phyloP scores from a whole-genome alignment of 2,113 vertebrate genomes.

The Oreochromis spilurus region DNA sequence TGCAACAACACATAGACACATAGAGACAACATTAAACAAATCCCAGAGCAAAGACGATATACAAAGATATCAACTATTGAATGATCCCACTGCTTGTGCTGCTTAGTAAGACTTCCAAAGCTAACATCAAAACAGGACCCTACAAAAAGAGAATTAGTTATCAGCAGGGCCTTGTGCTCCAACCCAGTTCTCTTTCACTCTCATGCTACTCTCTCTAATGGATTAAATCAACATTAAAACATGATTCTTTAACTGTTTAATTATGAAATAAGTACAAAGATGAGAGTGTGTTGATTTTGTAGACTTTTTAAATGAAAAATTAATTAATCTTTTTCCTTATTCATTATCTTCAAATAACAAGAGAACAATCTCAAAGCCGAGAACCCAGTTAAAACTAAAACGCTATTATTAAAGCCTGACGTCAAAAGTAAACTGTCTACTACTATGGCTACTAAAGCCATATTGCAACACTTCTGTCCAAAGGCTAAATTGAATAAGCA shows the following conservation, averaged over 20 bases:
- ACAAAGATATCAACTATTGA: conserved; percentile 17
- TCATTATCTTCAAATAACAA: not conserved
- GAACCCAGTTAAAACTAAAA: not conserved
- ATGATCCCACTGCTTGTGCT: not conserved
- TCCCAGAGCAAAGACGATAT: not conserved
- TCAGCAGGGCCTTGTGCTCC: not conserved
- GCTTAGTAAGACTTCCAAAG: not conserved
- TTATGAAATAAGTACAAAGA: not conserved
- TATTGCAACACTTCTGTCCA: not conserved
- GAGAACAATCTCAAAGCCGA: not conserved
- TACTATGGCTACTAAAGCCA: not conserved
- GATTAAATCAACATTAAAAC: conserved; percentile 21
- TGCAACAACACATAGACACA: not conserved
- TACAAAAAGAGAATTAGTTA: conserved; percentile 4
- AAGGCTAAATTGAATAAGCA: conserved; percentile 7
- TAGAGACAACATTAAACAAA: not conserved
- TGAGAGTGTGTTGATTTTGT: not conserved
- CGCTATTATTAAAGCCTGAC: not conserved
- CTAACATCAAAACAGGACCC: not conserved
- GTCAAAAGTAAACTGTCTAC: not conserved
- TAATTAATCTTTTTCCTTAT: not conserved
- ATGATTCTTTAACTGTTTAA: not conserved
- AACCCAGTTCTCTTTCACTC: conserved; percentile 28
- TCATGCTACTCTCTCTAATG: not conserved
- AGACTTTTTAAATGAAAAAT: not conserved